Evolutionary conservation across 2,888 invertebrate genomes (phyloP).

Genomic region (Drosophila yooni): DNA sequence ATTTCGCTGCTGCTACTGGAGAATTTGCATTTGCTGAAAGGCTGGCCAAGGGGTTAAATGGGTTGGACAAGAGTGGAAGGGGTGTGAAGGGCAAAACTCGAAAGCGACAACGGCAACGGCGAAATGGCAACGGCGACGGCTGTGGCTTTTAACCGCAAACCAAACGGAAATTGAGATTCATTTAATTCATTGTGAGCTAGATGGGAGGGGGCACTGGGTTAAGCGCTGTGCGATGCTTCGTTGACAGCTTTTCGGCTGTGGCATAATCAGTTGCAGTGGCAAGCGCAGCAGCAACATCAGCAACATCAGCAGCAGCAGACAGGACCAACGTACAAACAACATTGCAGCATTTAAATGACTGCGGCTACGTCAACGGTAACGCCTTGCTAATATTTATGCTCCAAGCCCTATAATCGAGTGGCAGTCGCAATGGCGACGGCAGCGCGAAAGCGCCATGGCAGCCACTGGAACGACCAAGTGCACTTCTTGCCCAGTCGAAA

Average conservation of each 20-base stretch:
- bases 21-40: slow-evolving; percentile 67
- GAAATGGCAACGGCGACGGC: slow-evolving; percentile 33
- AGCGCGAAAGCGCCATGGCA: neutral
- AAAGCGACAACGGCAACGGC: neutral
- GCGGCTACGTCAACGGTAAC: slow-evolving; percentile 62
- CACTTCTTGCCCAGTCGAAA: slow-evolving; percentile 54
- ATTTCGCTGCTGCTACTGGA: slow-evolving; percentile 58
- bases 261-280: slow-evolving; percentile 51
- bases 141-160: slow-evolving; percentile 81
- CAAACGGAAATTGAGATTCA: slow-evolving; percentile 82
- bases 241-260: slow-evolving; percentile 51
- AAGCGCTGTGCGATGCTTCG: slow-evolving; percentile 42
- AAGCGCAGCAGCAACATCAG: neutral
- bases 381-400: slow-evolving; percentile 77
- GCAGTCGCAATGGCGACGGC: slow-evolving; percentile 24
- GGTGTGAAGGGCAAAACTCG: slow-evolving; percentile 7
- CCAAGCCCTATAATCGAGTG: slow-evolving; percentile 59
- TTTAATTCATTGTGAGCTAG: slow-evolving; percentile 75
- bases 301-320: neutral
- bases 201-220: slow-evolving; percentile 41
- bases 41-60: neutral
- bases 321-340: slow-evolving; percentile 18
- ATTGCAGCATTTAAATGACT: slow-evolving; percentile 75
- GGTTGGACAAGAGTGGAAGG: neutral
- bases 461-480: slow-evolving; percentile 38